Evolutionary conservation across 2,888 invertebrate species (phyloP), one percentile per base, ranked within the genome.

Genomic region (Crioceris asparagi): DNA sequence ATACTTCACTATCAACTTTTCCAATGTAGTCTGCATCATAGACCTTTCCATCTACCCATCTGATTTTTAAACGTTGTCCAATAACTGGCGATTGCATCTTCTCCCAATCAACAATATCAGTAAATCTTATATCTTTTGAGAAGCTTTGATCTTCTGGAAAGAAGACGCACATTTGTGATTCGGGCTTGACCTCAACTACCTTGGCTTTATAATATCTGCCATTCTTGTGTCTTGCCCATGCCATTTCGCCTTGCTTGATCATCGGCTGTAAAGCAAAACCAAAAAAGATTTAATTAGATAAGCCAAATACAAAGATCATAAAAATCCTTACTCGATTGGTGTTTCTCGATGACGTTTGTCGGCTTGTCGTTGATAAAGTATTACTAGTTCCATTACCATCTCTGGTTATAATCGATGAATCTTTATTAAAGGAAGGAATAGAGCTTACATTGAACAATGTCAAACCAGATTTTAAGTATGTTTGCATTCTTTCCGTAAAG

Each of bases 171-270:
- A 72, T 74, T 49, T 71, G 71, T 4, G 65, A 59, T 36, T 67
- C 67, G 15, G 62, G 59, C 11, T 62, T 59, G 8, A 70, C 65
- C 8, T 66, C 64, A 2, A 59, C 50, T 6, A 79, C 66, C 40
- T 60, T 66, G 10, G 71, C 73, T 42, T 67, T 61, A 53, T 77
- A 76, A 54, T 70, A 77, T 29, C 77, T 66, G 2, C 64, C 66
- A 46, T 75, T 77, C 36, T 68, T 67, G 57, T 77, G 74, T 47
- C 70, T 74, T 1, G 75, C 77, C 67, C 75, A 74, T 3, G 77
- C 75, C n/a, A 50, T 53, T 37, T 69, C 68, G 2, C 51, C 47
- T 12, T 43, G 7, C 10, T 45, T 39, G 17, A 51, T 40, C 2
- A 38, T 35, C 5, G 35, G 27, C 3, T 26, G 17, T 41, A 41